A percentile compares a stretch with the other conserved stretches of the same genome.
phyloP scores from a whole-genome alignment of 2,113 vertebrate species.

The Piaya cayana region DNA sequence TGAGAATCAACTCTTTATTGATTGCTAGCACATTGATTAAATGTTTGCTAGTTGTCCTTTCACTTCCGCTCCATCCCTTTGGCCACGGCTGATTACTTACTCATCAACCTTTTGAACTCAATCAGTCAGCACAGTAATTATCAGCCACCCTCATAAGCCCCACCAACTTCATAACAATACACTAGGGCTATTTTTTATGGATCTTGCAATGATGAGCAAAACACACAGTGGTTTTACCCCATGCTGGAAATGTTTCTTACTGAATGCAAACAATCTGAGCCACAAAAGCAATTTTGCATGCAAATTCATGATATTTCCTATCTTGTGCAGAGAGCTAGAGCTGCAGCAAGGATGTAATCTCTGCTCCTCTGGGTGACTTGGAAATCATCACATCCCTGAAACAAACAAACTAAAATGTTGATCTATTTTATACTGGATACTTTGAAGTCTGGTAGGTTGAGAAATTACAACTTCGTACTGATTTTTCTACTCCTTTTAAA shows the following conservation, averaged over 20 bases:
- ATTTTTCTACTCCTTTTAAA: constrained; percentile 31
- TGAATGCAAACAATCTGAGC: background rate
- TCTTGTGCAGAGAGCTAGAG: background rate
- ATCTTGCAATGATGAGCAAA: background rate
- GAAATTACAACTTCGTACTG: constrained; percentile 13
- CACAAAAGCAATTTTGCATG: background rate
- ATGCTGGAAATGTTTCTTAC: background rate
- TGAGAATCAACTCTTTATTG: background rate
- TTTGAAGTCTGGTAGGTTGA: background rate
- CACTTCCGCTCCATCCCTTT: background rate
- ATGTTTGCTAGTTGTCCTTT: background rate
- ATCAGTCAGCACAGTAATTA: background rate
- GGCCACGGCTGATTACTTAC: background rate
- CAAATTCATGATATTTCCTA: background rate
- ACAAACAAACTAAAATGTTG: background rate
- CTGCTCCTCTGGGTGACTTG: background rate
- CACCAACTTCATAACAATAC: background rate
- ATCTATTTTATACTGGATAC: background rate
- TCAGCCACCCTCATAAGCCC: background rate
- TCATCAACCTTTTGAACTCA: background rate
- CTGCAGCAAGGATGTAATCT: background rate
- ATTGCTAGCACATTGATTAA: background rate
- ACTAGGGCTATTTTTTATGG: background rate
- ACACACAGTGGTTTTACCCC: accelerated
- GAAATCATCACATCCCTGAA: background rate